These are phyloP conservation scores for Choloepus didactylus DNA, from an alignment of 2,797 vertebrate species.

Conservation along the genomic window DNA sequence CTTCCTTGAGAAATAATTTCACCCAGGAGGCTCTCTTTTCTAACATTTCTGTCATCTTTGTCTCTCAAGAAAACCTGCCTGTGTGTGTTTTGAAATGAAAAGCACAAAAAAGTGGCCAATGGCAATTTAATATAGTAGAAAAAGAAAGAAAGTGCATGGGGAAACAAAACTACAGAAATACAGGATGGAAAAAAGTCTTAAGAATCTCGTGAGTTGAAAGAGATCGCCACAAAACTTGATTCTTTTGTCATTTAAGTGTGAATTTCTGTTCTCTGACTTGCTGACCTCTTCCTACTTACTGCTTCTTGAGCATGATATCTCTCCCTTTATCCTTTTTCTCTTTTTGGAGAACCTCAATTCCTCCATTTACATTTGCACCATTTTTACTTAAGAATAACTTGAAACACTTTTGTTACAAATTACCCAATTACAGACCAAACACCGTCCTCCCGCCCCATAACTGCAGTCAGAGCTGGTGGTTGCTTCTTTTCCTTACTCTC, in stretches of 20 bases:
- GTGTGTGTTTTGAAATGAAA: slow-evolving; percentile 10
- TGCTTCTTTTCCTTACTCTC: not conserved
- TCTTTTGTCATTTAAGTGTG: not conserved
- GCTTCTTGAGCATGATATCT: not conserved
- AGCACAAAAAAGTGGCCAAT: not conserved
- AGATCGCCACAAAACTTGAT: not conserved
- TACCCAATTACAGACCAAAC: not conserved
- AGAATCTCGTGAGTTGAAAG: not conserved
- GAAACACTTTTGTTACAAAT: not conserved
- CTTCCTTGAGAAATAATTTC: not conserved
- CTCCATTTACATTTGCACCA: not conserved
- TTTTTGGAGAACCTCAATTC: not conserved
- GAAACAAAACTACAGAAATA: not conserved
- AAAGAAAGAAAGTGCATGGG: not conserved
- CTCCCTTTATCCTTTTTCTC: not conserved
- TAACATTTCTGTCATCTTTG: not conserved
- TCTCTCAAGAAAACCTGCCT: not conserved
- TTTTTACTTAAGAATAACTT: not conserved
- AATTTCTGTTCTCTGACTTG: not conserved
- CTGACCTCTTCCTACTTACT: not conserved
- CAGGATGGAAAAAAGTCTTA: not conserved
- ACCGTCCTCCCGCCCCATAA: not conserved
- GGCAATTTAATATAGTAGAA: not conserved
- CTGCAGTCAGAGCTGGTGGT: not conserved
- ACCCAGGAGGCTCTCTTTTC: not conserved